Base-by-base conservation (phyloP, 2,797 vertebrate species). In the Picus viridis region DNA sequence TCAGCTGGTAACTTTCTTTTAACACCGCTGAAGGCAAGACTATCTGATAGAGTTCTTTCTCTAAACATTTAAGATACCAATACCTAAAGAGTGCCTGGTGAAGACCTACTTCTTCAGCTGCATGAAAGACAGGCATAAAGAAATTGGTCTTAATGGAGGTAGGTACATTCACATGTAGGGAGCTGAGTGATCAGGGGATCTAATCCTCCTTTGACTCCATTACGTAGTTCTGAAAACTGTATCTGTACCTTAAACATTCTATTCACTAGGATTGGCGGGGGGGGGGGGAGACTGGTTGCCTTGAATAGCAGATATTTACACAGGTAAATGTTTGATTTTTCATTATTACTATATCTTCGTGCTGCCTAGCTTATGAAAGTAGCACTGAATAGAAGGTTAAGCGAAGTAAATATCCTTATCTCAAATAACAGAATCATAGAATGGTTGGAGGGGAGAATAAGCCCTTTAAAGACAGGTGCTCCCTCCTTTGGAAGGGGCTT, bases 101-200 rank as follows among this genome's bases (percentile, higher is more conserved):
- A 63, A 83, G 36, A 45, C 10, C 3, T 32, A 8, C 6, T 80
- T 23, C 41, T 81, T 86, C 58, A 70, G 43, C 12, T 61, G 9
- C 16, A 39, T 32, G 24, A 45, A 69, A 75, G n/a, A 67, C 32
- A 61, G 20, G 6, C 26, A 75, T n/a, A 64, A 76, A 24, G 4
- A 92, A 86, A n/a, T 81, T 27, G 6, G 34, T 81, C 51, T 27
- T 36, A 63, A 29, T 0, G 1, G 27, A 86, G 6, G 1, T 4
- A 6, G 6, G 3, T 8, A 58, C 15, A n/a, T 41, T 68, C 18
- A 58, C 19, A 64, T 0, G 0, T 29, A 41, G 22, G 57, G 11
- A 58, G 7, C 27, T 36, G 39, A 62, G n/a, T 43, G 54, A 61
- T 5, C 20, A 26, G 32, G 79, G 16, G 15, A 58, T 8, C 5